Percentiles rank a stretch among this genome's conserved stretches.
These are phyloP conservation scores for Sarcophaga caerulescens DNA, from an alignment of 2,888 invertebrate species.

Conservation along the genomic window DNA sequence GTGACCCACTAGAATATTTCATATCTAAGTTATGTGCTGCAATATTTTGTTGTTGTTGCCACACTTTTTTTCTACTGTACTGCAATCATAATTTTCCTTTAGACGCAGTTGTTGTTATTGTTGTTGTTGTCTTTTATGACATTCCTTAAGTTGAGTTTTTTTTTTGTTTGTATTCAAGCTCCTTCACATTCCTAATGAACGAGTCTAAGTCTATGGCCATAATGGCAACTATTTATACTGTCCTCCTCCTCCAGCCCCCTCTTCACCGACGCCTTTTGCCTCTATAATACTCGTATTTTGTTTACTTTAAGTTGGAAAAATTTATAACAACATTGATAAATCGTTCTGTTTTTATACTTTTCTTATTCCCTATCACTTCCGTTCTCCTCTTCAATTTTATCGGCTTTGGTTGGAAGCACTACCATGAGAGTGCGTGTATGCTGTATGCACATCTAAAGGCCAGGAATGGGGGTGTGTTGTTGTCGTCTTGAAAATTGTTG, in stretches of 20 bases:
- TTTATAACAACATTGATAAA: constrained; percentile 66
- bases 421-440: constrained; percentile 1
- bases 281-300: constrained; percentile 22
- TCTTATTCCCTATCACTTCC: background rate
- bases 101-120: constrained; percentile 1
- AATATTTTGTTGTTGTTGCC: background rate
- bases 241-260: background rate
- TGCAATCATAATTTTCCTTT: constrained; percentile 58
- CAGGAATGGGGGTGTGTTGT: background rate
- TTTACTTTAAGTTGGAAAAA: constrained; percentile 52
- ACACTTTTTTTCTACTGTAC: constrained; percentile 9
- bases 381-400: background rate
- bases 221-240: constrained; percentile 5
- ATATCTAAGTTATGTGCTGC: background rate
- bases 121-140: constrained; percentile 20
- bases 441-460: too few relatives aligned
- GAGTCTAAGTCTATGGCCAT: constrained; percentile 53
- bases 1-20: constrained; percentile 6
- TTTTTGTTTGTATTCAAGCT: constrained; percentile 15
- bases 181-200: constrained; percentile 60
- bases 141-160: constrained; percentile 34
- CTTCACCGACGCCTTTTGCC: too few relatives aligned
- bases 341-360: constrained; percentile 64
- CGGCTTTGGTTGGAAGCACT: background rate
- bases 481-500: constrained; percentile 37